phyloP scores from a whole-genome alignment of 2,113 vertebrate genomes.

The Leucosticte australis region DNA sequence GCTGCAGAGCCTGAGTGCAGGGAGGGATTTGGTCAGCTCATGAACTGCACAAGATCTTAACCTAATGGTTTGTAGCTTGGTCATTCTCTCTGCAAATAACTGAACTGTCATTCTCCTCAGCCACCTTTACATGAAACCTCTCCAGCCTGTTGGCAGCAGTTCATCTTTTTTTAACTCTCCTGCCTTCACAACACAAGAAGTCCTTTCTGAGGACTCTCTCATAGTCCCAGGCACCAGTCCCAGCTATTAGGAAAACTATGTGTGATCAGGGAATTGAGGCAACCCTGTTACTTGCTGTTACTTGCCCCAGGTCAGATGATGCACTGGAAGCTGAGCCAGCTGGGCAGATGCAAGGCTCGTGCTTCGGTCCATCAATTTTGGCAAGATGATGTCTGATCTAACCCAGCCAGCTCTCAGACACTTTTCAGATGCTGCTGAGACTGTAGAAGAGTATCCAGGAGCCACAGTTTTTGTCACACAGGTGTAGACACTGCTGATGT shows the following conservation, averaged over 20 bases:
- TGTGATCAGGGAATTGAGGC: not conserved
- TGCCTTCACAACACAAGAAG: not conserved
- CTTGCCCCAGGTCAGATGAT: not conserved
- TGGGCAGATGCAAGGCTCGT: not conserved
- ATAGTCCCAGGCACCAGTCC: not conserved
- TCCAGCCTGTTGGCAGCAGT: not conserved
- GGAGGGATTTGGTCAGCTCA: not conserved
- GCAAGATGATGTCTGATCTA: not conserved
- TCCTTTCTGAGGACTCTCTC: not conserved
- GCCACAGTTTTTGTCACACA: not conserved
- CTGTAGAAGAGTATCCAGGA: not conserved
- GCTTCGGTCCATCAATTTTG: fast-evolving
- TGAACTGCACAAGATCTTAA: not conserved
- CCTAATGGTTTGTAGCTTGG: not conserved
- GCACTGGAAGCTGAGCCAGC: not conserved
- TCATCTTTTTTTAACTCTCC: not conserved
- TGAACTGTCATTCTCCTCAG: not conserved
- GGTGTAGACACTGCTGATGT: not conserved
- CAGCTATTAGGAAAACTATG: not conserved
- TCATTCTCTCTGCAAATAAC: not conserved
- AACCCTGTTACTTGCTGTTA: not conserved
- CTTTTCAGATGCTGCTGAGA: not conserved
- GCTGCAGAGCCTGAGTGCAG: not conserved
- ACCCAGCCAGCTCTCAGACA: not conserved
- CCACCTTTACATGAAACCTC: not conserved